A percentile compares a stretch with the other conserved stretches of the same genome.
Evolutionary conservation across 30 jellyfish, hydroid and myxozoan genomes (phyloP).

Genomic region (Haliclystus octoradiatus): DNA sequence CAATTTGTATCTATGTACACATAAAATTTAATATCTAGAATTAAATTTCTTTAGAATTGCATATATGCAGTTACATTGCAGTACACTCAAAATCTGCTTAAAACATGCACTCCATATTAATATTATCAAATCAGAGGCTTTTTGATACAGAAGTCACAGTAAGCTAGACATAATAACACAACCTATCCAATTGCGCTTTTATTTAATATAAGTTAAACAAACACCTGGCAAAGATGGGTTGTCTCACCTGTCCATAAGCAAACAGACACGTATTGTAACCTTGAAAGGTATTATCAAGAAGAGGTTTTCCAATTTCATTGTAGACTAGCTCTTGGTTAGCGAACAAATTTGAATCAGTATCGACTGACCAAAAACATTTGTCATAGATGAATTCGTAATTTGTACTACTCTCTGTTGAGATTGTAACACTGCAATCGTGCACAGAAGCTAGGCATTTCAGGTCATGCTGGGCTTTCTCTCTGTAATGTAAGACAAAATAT

Average conservation of each 20-base stretch:
- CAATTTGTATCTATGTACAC: no score
- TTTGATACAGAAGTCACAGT: no score
- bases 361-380: constrained; percentile 69
- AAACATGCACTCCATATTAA: no score
- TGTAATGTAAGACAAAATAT: background rate
- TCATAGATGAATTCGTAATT: constrained; percentile 60
- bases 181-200: no score
- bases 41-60: no score
- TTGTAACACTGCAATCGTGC: constrained; percentile 23
- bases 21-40: no score
- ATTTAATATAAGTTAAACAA: no score
- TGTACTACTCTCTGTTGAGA: constrained; percentile 41
- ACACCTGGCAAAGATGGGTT: background rate
- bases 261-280: constrained; percentile 92
- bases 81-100: no score
- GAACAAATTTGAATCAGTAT: constrained; percentile 18
- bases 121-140: no score
- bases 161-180: no score
- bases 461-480: constrained; percentile 38
- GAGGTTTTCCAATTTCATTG: constrained; percentile 52
- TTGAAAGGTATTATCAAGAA: constrained; percentile 55
- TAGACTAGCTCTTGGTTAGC: constrained; percentile 68
- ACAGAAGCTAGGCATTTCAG: constrained; percentile 36
- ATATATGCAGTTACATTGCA: no score
- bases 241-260: constrained; percentile 93